phyloP scores from a whole-genome alignment of 2,888 invertebrate species.

The Alsophila aescularia region DNA sequence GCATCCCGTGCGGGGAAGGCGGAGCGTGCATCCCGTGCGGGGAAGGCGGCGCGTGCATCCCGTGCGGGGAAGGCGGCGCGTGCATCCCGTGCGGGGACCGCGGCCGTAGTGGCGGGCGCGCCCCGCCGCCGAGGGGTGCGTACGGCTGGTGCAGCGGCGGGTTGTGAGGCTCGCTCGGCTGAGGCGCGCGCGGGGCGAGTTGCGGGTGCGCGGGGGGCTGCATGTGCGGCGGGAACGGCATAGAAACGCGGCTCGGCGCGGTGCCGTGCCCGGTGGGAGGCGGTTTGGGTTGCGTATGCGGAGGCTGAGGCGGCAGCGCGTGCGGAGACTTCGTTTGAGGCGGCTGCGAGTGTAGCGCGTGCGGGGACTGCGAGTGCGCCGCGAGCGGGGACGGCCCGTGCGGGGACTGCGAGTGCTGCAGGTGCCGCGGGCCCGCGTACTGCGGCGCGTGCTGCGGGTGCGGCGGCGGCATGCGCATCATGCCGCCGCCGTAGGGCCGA shows the following conservation, averaged over 20 bases:
- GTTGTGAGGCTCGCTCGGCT: slow-evolving; percentile 8
- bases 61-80: slow-evolving; percentile 1
- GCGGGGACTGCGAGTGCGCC: slow-evolving; percentile 21
- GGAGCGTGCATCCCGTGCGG: slow-evolving; percentile 1
- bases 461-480: background rate
- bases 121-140: slow-evolving; percentile 7
- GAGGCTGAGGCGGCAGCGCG: slow-evolving; percentile 8
- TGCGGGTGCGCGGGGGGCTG: slow-evolving; percentile 10
- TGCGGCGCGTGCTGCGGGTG: background rate
- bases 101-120: slow-evolving; percentile 1
- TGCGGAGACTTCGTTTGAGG: slow-evolving; percentile 4
- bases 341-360: slow-evolving; percentile 4
- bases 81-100: background rate
- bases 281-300: slow-evolving; percentile 3
- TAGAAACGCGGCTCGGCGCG: too few relatives aligned
- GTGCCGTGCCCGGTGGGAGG: background rate
- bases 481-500: slow-evolving; percentile 32
- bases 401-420: background rate
- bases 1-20: background rate
- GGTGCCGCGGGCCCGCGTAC: slow-evolving; percentile 2
- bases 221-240: slow-evolving; percentile 1
- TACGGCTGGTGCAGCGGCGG: slow-evolving; percentile 32
- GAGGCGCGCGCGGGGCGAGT: slow-evolving; percentile 7
- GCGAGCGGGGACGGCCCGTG: slow-evolving; percentile 10
- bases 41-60: background rate